Evolutionary conservation across 1,140 invertebrate species (phyloP).

Genomic region (Drosophila azteca): DNA sequence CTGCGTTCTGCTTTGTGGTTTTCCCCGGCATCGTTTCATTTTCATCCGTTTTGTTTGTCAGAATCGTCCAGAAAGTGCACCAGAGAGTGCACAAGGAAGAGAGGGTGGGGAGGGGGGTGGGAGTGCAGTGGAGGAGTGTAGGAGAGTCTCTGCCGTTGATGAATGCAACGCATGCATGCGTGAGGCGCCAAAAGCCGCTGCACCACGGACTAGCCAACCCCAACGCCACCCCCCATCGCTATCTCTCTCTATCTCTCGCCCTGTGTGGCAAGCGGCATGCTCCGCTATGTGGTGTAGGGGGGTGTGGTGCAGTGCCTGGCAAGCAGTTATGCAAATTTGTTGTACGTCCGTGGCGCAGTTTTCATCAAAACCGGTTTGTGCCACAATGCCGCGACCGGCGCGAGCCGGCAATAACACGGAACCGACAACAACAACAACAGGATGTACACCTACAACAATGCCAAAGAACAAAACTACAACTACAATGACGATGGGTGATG

Average conservation of each 20-base stretch:
- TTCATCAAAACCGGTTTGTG: conserved; percentile 69
- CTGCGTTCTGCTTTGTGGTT: conserved; percentile 55
- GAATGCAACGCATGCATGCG: conserved; percentile 80
- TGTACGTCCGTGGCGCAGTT: conserved; percentile 67
- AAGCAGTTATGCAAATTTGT: conserved; percentile 79
- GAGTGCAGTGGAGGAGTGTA: too few relatives aligned
- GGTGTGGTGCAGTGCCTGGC: conserved; percentile 42
- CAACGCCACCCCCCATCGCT: conserved; percentile 1
- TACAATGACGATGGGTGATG: conserved; percentile 30
- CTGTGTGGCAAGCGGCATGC: neutral
- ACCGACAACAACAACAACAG: conserved; percentile 21
- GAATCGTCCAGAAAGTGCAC: conserved; percentile 3
- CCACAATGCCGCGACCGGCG: conserved; percentile 38
- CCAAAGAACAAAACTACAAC: conserved; percentile 9
- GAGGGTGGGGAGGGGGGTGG: neutral
- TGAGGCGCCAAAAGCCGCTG: conserved; percentile 56
- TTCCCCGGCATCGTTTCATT: conserved; percentile 68
- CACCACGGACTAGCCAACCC: neutral
- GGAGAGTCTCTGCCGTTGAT: conserved; percentile 60
- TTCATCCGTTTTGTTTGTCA: conserved; percentile 68
- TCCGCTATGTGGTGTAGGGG: too few relatives aligned
- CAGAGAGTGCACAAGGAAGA: conserved; percentile 25
- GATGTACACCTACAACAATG: conserved; percentile 1
- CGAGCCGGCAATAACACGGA: conserved; percentile 41
- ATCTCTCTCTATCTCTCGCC: neutral